These are phyloP conservation scores for Neotoma lepida DNA, from an alignment of 2,113 vertebrate species.

Conservation along the genomic window DNA sequence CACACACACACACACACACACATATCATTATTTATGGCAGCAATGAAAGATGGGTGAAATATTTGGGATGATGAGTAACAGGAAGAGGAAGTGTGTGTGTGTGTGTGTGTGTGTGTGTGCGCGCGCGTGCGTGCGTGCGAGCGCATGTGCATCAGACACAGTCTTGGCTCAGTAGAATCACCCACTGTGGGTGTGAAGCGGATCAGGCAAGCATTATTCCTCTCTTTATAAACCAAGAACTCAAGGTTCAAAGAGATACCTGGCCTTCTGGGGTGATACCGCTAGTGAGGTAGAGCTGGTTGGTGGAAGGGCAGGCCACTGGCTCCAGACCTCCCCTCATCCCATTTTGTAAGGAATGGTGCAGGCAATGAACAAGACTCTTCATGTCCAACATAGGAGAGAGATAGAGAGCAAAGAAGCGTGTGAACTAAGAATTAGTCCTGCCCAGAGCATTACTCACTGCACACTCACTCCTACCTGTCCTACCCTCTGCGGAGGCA, in stretches of 20 bases:
- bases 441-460: not conserved
- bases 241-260: not conserved
- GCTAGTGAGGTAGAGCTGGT: not conserved
- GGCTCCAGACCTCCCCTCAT: not conserved
- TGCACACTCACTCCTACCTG: too few species aligned
- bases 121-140: fast-evolving
- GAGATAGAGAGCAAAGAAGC: not conserved
- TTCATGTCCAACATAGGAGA: not conserved
- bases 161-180: not conserved
- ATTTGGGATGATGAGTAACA: not conserved
- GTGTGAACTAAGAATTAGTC: not conserved
- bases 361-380: not conserved
- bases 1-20: too few species aligned
- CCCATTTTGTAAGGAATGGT: not conserved
- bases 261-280: not conserved
- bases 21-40: not conserved
- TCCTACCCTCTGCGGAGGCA: too few species aligned
- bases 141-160: fast-evolving
- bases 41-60: too few species aligned
- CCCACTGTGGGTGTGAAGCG: not conserved
- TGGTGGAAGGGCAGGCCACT: not conserved
- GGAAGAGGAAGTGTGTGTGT: not conserved
- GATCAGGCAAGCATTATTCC: not conserved
- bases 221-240: not conserved
- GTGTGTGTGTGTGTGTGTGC: fast-evolving